Conservation (phyloP, 1,140 invertebrate species). For the Formica exsecta region DNA sequence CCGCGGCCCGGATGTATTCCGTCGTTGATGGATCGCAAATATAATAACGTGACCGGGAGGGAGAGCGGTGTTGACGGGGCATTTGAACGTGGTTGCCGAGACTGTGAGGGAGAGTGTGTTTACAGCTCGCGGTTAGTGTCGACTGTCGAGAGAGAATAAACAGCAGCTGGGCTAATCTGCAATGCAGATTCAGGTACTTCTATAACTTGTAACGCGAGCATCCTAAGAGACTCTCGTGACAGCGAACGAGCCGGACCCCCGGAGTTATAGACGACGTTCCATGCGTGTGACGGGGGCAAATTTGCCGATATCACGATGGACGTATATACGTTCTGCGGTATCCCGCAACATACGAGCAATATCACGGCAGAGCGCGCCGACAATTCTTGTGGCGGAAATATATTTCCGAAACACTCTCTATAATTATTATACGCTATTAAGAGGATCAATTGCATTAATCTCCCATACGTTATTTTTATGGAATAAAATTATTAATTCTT, state of each 20-base stretch:
- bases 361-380: background rate
- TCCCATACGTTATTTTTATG: background rate
- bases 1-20: slow-evolving; percentile 26
- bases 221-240: slow-evolving; percentile 57
- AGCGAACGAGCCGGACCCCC: slow-evolving; percentile 4
- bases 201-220: slow-evolving; percentile 58
- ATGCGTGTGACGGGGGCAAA: slow-evolving; percentile 45
- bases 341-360: slow-evolving; percentile 21
- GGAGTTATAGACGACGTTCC: slow-evolving; percentile 24
- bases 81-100: slow-evolving; percentile 29
- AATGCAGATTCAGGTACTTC: slow-evolving; percentile 61
- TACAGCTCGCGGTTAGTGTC: slow-evolving; percentile 56
- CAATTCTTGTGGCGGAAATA: slow-evolving; percentile 21
- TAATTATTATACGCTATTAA: background rate
- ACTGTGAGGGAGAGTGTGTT: slow-evolving; percentile 4
- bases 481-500: background rate
- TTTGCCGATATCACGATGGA: slow-evolving; percentile 55
- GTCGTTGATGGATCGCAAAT: slow-evolving; percentile 55
- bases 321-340: slow-evolving; percentile 19
- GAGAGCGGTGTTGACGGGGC: background rate
- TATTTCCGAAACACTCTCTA: background rate
- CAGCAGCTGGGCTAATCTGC: slow-evolving; percentile 56
- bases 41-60: slow-evolving; percentile 35
- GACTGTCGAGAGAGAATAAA: slow-evolving; percentile 59
- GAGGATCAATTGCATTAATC: slow-evolving; percentile 9